Percentiles rank a stretch among this genome's conserved stretches.
Conservation (phyloP, 1,140 invertebrate genomes). For the Procambarus clarkii region DNA sequence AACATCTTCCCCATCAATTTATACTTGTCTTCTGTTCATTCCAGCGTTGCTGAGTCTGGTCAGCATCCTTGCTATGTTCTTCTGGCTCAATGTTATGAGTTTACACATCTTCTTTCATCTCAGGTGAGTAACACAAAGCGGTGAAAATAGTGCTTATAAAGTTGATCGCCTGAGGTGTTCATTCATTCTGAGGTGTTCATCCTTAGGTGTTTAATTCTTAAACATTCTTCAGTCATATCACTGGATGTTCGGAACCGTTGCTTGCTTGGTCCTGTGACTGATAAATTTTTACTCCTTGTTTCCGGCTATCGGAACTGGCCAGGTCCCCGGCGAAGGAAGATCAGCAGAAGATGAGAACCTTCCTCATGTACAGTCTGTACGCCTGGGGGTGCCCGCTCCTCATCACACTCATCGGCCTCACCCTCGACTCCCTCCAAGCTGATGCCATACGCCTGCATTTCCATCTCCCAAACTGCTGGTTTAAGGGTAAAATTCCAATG, state of each 20-base stretch:
- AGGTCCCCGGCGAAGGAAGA: not conserved
- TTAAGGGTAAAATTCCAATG: not conserved
- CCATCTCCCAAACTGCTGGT: conserved; percentile 18
- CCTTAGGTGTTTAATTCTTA: not conserved
- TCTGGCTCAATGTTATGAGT: conserved; percentile 48
- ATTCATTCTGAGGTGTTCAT: not conserved
- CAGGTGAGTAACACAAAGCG: not conserved
- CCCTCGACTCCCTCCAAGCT: conserved; percentile 19
- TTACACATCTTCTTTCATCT: conserved; percentile 18
- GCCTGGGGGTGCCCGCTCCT: conserved; percentile 28
- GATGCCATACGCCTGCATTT: conserved; percentile 17
- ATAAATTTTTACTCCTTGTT: not conserved
- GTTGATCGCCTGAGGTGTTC: not conserved
- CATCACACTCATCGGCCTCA: conserved; percentile 13
- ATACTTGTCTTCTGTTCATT: not conserved
- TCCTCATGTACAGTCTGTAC: conserved; percentile 19
- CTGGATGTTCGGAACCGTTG: no score
- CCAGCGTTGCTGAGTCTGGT: conserved; percentile 10
- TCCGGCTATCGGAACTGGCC: not conserved
- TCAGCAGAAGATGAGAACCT: not conserved
- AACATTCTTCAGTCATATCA: no score
- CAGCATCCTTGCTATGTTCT: conserved; percentile 23
- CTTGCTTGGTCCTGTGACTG: not conserved
- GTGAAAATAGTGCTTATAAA: not conserved
- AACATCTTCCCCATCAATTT: not conserved